Conservation (phyloP, 1,140 invertebrate genomes). For the Drosophila setifemur region DNA sequence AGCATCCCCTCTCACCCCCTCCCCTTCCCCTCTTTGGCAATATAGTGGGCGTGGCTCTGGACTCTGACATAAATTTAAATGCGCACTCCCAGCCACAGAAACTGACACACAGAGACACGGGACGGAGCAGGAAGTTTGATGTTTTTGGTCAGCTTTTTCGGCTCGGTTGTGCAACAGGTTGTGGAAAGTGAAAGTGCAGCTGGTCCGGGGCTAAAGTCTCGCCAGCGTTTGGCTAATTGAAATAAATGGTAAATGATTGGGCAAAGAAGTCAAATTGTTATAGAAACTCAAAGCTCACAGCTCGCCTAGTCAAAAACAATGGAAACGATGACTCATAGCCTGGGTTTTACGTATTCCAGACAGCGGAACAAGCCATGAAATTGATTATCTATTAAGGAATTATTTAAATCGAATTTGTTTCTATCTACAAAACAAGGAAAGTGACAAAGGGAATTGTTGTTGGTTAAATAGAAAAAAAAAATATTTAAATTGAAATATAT, state of each 20-base stretch:
- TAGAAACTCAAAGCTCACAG: not conserved
- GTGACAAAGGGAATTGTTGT: too few species aligned
- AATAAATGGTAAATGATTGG: conserved; percentile 1
- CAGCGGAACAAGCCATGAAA: too few species aligned
- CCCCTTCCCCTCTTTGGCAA: too few species aligned
- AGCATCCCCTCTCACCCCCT: not conserved
- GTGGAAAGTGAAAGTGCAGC: conserved; percentile 55
- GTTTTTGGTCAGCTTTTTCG: conserved; percentile 32
- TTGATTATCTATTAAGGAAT: too few species aligned
- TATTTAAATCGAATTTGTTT: too few species aligned
- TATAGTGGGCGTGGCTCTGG: conserved; percentile 34
- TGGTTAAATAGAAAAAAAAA: too few species aligned
- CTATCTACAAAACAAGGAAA: too few species aligned
- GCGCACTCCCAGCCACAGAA: conserved; percentile 16
- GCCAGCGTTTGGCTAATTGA: conserved; percentile 27
- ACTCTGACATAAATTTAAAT: conserved; percentile 43
- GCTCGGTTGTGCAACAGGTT: conserved; percentile 56
- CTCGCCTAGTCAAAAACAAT: not conserved
- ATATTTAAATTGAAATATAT: too few species aligned
- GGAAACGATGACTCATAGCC: not conserved
- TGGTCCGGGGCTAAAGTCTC: conserved; percentile 2
- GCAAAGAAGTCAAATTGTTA: not conserved
- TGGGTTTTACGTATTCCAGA: not conserved
- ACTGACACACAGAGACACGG: conserved; percentile 2
- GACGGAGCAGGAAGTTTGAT: conserved; percentile 41